Evolutionary conservation across 2,113 vertebrate genomes (phyloP).

Genomic region (Bothrops jararaca): DNA sequence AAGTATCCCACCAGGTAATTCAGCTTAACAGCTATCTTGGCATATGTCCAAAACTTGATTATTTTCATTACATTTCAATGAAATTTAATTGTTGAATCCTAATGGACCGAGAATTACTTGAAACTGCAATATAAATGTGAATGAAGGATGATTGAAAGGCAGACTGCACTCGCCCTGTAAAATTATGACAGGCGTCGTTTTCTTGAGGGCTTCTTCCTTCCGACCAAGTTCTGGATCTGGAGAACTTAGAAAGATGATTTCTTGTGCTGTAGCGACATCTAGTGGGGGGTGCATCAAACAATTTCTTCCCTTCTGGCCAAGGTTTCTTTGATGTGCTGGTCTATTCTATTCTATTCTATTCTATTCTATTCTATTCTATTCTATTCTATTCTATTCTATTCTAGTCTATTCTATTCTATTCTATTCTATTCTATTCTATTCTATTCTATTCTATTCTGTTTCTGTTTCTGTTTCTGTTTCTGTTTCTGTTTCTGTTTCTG

Average conservation of each 20-base stretch:
- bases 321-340: background rate
- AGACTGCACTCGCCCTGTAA: too few relatives aligned
- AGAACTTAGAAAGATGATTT: background rate
- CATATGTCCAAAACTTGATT: background rate
- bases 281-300: background rate
- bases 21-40: background rate
- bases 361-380: too few relatives aligned
- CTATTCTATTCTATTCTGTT: too few relatives aligned
- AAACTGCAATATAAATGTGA: background rate
- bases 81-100: background rate
- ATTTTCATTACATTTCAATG: background rate
- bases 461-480: too few relatives aligned
- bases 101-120: background rate
- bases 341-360: too few relatives aligned
- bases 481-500: too few relatives aligned
- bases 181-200: too few relatives aligned
- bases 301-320: background rate
- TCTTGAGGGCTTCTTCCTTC: too few relatives aligned
- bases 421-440: too few relatives aligned
- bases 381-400: too few relatives aligned
- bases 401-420: too few relatives aligned
- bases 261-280: constrained; percentile 3
- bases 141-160: background rate
- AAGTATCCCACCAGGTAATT: background rate
- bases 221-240: too few relatives aligned